Base-by-base conservation (phyloP, 2,113 vertebrate genomes). In the Archilochus colubris region DNA sequence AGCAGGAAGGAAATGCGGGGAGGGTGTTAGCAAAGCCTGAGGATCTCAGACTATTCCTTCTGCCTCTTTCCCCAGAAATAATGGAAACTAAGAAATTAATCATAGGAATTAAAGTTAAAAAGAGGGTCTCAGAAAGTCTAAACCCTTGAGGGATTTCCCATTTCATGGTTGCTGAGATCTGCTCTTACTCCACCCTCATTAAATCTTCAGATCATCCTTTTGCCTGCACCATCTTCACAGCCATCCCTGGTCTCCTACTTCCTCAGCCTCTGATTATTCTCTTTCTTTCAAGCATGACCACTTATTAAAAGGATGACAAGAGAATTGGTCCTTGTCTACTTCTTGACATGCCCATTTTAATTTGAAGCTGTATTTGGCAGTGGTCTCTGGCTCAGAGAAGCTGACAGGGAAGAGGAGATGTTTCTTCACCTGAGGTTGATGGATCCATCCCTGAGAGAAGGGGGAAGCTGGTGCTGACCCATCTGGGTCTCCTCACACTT, bases 321-420 rank as follows among this genome's bases (percentile, higher is more conserved):
- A 58, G n/a, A 44, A 54, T 27, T 4, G 1, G 10, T 74, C 61
- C 46, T 78, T 46, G 11, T 10, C 40, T 15, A 62, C 23, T 4
- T 12, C 30, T 16, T 74, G 19, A 38, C 27, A 7, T 0, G 3
- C 46, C 18, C 28, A 3, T 28, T 54, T 57, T 31, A 40, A 30
- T 69, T 28, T 69, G 64, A 74, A 84, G 28, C 23, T 69, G 62
- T 30, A 25, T 21, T 48, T 9, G 0, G 27, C 0, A 0, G 11
- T 43, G 44, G 61, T 36, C 28, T 86, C 43, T 70, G 48, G 5
- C 30, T 54, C 38, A 12, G 33, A 66, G 61, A 20, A 83, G 18
- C 21, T 50, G 20, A 50, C 48, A 50, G 58, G 59, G 25, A 7
- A 40, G 33, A 53, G 9, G 6, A 91, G 25, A 28, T 15, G 18